Percentiles rank a stretch among this genome's conserved stretches.
phyloP scores from a whole-genome alignment of 1,140 invertebrate genomes.

The Bombus breviceps region DNA sequence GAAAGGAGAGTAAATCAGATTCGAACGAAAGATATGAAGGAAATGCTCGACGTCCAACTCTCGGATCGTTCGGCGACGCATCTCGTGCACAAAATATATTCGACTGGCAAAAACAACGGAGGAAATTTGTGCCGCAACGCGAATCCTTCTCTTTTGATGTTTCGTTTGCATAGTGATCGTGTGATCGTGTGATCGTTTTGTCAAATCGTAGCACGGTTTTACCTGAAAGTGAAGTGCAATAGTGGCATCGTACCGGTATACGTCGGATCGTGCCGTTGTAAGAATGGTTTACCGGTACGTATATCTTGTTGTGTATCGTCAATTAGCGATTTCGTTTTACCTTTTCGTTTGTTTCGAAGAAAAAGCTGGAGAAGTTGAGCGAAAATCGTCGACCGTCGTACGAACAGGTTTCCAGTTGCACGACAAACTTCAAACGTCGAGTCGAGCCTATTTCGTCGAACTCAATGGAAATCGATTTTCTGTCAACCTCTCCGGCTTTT shows the following conservation, averaged over 20 bases:
- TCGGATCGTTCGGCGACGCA: background rate
- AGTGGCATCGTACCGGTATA: slow-evolving; percentile 24
- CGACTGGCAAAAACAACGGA: background rate
- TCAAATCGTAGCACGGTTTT: background rate
- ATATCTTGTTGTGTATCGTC: slow-evolving; percentile 23
- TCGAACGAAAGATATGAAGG: background rate
- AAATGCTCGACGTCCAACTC: no score
- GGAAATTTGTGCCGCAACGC: background rate
- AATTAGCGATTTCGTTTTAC: slow-evolving; percentile 31
- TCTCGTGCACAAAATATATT: background rate
- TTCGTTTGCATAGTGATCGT: background rate
- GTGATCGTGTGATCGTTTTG: background rate
- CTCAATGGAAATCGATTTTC: background rate
- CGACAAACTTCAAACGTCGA: background rate
- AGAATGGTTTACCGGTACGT: slow-evolving; percentile 43
- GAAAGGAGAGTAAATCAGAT: background rate
- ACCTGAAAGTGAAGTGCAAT: slow-evolving; percentile 56
- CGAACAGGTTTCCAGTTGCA: no score
- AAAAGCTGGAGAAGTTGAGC: background rate
- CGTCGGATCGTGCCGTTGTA: slow-evolving; percentile 19
- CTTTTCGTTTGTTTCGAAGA: background rate
- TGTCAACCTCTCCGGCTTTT: background rate
- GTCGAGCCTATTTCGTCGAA: background rate
- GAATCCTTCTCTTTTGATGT: background rate
- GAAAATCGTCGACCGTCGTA: background rate